Conservation (phyloP, 2,888 invertebrate genomes). For the Lycocerus yunnanus region DNA sequence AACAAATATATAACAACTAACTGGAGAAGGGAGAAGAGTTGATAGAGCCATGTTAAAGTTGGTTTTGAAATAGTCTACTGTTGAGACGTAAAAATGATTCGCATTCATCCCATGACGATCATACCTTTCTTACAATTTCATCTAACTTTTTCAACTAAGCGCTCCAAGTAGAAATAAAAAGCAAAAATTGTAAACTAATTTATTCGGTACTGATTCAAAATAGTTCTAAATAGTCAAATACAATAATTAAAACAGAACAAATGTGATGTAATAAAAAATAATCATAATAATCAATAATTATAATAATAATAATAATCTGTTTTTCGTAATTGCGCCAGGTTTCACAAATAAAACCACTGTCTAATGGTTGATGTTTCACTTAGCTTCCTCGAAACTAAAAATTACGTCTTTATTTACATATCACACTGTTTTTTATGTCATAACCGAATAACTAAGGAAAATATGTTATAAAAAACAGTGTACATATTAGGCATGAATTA, state of each 20-base stretch:
- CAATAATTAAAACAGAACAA: not conserved
- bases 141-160: constrained; percentile 16
- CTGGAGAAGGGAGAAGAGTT: constrained; percentile 10
- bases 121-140: constrained; percentile 18
- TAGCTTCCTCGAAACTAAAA: no score
- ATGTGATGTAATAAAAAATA: no score
- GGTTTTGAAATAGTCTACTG: constrained; percentile 21
- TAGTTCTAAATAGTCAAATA: not conserved
- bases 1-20: constrained; percentile 26
- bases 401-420: no score
- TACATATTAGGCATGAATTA: no score
- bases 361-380: no score
- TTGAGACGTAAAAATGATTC: constrained; percentile 25
- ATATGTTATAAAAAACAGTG: no score
- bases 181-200: not conserved
- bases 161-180: not conserved
- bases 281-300: no score
- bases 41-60: constrained; percentile 13
- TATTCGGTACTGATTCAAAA: not conserved
- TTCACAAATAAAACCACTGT: no score
- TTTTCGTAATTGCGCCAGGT: no score
- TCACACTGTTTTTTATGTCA: no score
- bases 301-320: no score
- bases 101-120: constrained; percentile 25
- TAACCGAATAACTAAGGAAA: no score